Evolutionary conservation across 2,797 vertebrate genomes (phyloP), one percentile per base, ranked within the genome.

Genomic region (Anniella stebbinsi): DNA sequence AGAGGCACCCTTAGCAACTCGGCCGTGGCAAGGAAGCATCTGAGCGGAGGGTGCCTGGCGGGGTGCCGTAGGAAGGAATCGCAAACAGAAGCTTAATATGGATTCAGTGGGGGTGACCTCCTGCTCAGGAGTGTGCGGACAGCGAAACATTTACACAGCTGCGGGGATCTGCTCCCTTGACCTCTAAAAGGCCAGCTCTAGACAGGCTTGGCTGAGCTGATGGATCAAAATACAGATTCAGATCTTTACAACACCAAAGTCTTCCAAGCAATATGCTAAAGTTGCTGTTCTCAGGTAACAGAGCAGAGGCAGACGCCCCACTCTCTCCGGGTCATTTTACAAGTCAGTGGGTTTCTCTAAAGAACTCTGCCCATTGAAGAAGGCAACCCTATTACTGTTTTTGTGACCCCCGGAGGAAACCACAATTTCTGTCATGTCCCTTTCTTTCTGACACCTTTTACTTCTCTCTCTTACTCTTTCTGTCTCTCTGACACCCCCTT

Each of bases 31-130:
- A 82, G 12, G n/a, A 36, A 17, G 78, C 66, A 82, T 87, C 25
- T 38, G 41, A 82, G 25, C 54, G 11, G 6, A 30, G 8, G 69
- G 25, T 3, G 2, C 77, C 67, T 0, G 57, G 78, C 3, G 7
- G 54, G 3, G 70, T 28, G 80, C 23, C 17, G 12, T 54, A n/a
- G 60, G 69, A 57, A 78, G 76, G 77, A 73, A 89, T 70, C 83
- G 60, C 66, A 89, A 89, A 80, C 83, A 86, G 83, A 78, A 76
- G 88, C 83, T 89, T 85, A 89, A 69, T 41, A 36, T 0, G 25
- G 89, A 75, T 75, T 90, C 41, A 63, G 17, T 18, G 6, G 57
- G 45, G 69, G 41, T 54, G 80, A 67, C 10, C 11, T 36, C 38
- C 70, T 80, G 67, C 72, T 18, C 48, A 72, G 69, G 78, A 90